A percentile compares a stretch with the other conserved stretches of the same genome.
Conservation (phyloP, 2,888 invertebrate genomes). For the Leucophora obtusa region DNA sequence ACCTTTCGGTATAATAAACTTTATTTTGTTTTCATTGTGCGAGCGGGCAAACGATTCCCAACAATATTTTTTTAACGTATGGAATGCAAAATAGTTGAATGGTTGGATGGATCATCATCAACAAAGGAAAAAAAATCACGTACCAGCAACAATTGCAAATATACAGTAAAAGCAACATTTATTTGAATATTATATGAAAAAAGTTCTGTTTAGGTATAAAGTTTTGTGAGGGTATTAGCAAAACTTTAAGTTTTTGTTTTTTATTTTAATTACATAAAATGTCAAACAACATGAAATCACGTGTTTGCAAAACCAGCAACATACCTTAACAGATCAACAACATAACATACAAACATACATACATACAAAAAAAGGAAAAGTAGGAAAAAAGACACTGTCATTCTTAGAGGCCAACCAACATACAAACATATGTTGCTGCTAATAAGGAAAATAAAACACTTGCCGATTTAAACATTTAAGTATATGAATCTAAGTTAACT, state of each 20-base stretch:
- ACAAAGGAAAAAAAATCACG: conserved; percentile 53
- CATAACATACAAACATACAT: not conserved
- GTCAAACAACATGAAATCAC: conserved; percentile 64
- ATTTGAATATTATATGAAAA: not conserved
- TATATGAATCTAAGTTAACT: not conserved
- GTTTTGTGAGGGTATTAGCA: not conserved
- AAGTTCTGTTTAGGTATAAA: conserved; percentile 42
- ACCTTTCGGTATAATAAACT: conserved; percentile 63
- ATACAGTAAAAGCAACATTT: conserved; percentile 7
- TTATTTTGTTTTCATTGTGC: conserved; percentile 39
- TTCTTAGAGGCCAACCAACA: not conserved
- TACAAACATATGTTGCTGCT: conserved; percentile 26
- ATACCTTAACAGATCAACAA: conserved; percentile 42
- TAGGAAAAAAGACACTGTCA: not conserved
- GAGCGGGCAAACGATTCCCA: conserved; percentile 36
- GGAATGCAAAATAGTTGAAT: conserved; percentile 62
- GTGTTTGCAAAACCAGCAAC: conserved; percentile 50
- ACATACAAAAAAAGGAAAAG: not conserved
- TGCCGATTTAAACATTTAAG: conserved; percentile 10
- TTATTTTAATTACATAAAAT: conserved; percentile 61
- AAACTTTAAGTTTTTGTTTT: not conserved
- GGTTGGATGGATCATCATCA: conserved; percentile 45
- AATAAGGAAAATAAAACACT: conserved; percentile 22
- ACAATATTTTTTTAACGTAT: conserved; percentile 47
- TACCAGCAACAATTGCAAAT: conserved; percentile 57